These are phyloP conservation scores for Pseudocheirus occidentalis DNA, from an alignment of 2,797 vertebrate species.

Conservation along the genomic window DNA sequence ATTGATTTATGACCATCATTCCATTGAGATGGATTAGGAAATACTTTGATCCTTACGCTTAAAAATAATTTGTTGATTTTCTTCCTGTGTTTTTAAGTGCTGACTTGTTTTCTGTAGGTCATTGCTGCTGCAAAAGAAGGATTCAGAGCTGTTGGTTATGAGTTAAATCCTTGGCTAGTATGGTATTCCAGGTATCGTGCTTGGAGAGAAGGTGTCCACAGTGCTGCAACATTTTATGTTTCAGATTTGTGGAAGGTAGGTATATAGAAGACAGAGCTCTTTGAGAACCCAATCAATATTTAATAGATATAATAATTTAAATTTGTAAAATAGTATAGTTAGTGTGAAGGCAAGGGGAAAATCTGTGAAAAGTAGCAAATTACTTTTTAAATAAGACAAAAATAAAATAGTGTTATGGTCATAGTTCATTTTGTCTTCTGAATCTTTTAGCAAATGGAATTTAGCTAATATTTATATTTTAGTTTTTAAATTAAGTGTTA, in stretches of 20 bases:
- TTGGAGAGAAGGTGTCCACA: constrained; percentile 92
- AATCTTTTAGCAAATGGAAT: constrained; percentile 11
- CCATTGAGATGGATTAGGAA: not conserved
- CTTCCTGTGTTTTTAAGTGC: constrained; percentile 20
- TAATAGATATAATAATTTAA: not conserved
- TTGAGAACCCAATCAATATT: not conserved
- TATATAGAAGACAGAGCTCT: not conserved
- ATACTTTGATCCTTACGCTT: not conserved
- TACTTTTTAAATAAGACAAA: not conserved
- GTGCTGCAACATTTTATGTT: constrained; percentile 90
- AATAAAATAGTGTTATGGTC: not conserved
- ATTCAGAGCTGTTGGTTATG: constrained; percentile 92
- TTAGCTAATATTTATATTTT: constrained; percentile 16
- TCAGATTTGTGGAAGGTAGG: constrained; percentile 97
- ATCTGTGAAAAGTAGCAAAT: constrained; percentile 8
- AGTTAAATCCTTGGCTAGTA: constrained; percentile 97
- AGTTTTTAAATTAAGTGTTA: not conserved
- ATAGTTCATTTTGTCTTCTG: not conserved
- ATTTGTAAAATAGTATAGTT: not conserved
- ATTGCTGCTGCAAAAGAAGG: constrained; percentile 95
- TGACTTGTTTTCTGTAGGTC: constrained; percentile 85
- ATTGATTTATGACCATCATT: constrained; percentile 3
- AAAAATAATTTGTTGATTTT: not conserved
- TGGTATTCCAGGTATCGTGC: constrained; percentile 94
- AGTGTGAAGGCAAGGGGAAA: not conserved